These are phyloP conservation scores for Horisme vitalbata DNA, from an alignment of 2,888 invertebrate species.

Conservation along the genomic window DNA sequence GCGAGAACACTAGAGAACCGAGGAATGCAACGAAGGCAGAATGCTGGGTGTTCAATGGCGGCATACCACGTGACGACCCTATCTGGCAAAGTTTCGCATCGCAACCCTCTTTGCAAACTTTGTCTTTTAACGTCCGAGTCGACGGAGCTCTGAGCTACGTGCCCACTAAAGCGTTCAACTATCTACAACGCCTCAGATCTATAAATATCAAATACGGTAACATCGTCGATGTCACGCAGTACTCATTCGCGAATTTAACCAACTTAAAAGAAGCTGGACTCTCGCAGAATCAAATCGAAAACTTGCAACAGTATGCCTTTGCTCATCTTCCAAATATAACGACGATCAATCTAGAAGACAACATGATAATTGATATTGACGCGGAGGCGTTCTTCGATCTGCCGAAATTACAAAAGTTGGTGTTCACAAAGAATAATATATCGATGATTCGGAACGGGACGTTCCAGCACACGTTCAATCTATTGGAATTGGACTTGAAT, in stretches of 20 bases:
- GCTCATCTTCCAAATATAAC: slow-evolving; percentile 88
- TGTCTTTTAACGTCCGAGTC: slow-evolving; percentile 88
- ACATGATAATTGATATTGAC: slow-evolving; percentile 88
- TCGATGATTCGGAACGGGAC: slow-evolving; percentile 92
- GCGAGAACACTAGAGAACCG: slow-evolving; percentile 81
- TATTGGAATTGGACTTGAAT: slow-evolving; percentile 91
- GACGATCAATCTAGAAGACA: slow-evolving; percentile 88
- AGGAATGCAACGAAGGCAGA: slow-evolving; percentile 87
- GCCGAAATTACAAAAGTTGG: slow-evolving; percentile 88
- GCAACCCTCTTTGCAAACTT: slow-evolving; percentile 86
- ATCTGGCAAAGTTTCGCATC: slow-evolving; percentile 90
- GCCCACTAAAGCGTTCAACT: slow-evolving; percentile 87
- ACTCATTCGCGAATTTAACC: slow-evolving; percentile 89
- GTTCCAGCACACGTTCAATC: slow-evolving; percentile 87
- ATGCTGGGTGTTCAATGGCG: slow-evolving; percentile 89
- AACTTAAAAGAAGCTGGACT: slow-evolving; percentile 86
- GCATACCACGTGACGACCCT: slow-evolving; percentile 86
- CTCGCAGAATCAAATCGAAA: slow-evolving; percentile 87
- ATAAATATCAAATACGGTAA: slow-evolving; percentile 89
- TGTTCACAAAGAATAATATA: slow-evolving; percentile 93
- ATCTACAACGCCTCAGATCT: slow-evolving; percentile 85
- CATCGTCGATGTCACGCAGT: slow-evolving; percentile 86
- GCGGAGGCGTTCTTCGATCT: slow-evolving; percentile 88
- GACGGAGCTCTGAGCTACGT: slow-evolving; percentile 87
- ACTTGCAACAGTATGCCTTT: slow-evolving; percentile 86